Evolutionary conservation across 2,113 vertebrate genomes (phyloP).

Genomic region (Takifugu bimaculatus): DNA sequence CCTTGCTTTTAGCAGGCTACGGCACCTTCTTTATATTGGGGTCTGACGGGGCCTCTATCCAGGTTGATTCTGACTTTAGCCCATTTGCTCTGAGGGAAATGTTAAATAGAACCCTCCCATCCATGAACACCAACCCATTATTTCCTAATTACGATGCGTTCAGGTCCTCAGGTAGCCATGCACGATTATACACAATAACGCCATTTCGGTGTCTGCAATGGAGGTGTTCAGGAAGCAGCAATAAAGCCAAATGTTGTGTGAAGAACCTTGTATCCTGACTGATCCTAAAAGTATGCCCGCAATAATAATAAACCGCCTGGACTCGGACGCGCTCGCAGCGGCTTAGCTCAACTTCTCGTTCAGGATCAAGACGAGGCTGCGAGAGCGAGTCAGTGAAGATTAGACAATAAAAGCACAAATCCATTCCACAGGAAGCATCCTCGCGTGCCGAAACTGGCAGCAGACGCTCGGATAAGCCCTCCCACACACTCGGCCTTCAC

Average conservation of each 20-base stretch:
- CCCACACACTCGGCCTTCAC: slow-evolving; percentile 71
- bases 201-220: slow-evolving; percentile 53
- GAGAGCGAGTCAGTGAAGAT: slow-evolving; percentile 52
- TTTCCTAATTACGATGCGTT: slow-evolving; percentile 75
- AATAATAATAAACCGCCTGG: background rate
- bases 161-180: slow-evolving; percentile 63
- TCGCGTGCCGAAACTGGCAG: slow-evolving; percentile 64
- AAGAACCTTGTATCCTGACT: slow-evolving; percentile 3
- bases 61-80: slow-evolving; percentile 72
- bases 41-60: slow-evolving; percentile 63
- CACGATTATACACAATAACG: slow-evolving; percentile 62
- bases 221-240: slow-evolving; percentile 37
- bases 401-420: slow-evolving; percentile 65
- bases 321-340: slow-evolving; percentile 27
- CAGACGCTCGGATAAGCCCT: slow-evolving; percentile 67
- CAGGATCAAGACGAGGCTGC: slow-evolving; percentile 47
- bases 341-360: slow-evolving; percentile 39
- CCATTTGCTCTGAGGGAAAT: slow-evolving; percentile 71
- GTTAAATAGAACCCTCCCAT: slow-evolving; percentile 77
- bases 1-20: slow-evolving; percentile 65
- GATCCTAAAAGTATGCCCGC: background rate
- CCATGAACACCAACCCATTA: slow-evolving; percentile 74
- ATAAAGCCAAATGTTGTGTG: slow-evolving; percentile 33
- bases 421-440: slow-evolving; percentile 57
- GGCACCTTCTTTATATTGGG: slow-evolving; percentile 71